Percentiles rank a stretch among this genome's conserved stretches.
These are phyloP conservation scores for Geopemphigus sp. DNA, from an alignment of 1,140 invertebrate species.

Conservation along the genomic window DNA sequence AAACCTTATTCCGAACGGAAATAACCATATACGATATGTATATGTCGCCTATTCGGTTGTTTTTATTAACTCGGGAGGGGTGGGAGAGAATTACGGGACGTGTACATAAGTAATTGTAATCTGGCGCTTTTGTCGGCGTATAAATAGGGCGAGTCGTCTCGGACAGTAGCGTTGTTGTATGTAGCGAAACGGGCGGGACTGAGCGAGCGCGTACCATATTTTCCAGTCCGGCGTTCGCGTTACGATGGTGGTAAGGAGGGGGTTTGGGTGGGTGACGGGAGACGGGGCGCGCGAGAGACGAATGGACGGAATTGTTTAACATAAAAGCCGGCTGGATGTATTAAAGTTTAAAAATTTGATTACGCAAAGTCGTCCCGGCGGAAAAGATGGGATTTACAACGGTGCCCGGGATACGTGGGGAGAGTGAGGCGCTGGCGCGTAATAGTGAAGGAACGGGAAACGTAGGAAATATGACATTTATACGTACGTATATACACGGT, in stretches of 20 bases:
- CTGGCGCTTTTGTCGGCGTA: too few relatives aligned
- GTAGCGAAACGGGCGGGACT: too few relatives aligned
- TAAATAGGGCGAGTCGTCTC: too few relatives aligned
- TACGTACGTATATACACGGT: neutral
- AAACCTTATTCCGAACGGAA: too few relatives aligned
- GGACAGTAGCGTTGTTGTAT: too few relatives aligned
- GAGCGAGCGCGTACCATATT: too few relatives aligned
- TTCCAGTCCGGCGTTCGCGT: neutral
- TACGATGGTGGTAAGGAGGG: neutral
- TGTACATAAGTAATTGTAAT: too few relatives aligned
- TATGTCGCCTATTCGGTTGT: too few relatives aligned
- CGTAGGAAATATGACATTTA: slow-evolving; percentile 24
- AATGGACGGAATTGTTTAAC: slow-evolving; percentile 33
- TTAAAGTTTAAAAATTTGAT: slow-evolving; percentile 43
- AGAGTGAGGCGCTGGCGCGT: too few relatives aligned
- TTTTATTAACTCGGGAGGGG: too few relatives aligned
- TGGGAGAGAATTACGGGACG: too few relatives aligned
- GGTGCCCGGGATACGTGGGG: neutral
- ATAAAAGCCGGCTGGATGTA: slow-evolving; percentile 28
- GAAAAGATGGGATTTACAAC: slow-evolving; percentile 37
- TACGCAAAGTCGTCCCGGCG: slow-evolving; percentile 28
- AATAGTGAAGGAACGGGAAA: slow-evolving; percentile 5
- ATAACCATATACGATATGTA: too few relatives aligned
- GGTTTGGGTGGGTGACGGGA: neutral
- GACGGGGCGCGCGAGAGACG: neutral